phyloP scores from a whole-genome alignment of 2,113 vertebrate genomes.

The Phainopepla nitens region DNA sequence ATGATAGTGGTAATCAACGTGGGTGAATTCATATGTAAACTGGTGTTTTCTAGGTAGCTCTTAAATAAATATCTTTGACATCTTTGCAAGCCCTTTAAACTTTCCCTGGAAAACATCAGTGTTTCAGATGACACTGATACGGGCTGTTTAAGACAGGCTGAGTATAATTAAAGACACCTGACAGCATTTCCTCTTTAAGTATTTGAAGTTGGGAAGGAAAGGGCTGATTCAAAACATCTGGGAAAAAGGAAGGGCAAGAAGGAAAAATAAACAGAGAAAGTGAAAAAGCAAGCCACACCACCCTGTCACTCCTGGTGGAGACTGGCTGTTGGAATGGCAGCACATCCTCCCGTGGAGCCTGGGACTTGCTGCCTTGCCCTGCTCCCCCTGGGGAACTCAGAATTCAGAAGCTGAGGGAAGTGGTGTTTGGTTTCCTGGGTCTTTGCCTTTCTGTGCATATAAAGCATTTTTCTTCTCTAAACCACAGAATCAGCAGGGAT shows the following conservation, averaged over 20 bases:
- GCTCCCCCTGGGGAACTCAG: rapidly evolving
- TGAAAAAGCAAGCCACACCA: neutral
- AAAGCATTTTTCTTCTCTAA: neutral
- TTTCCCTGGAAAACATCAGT: neutral
- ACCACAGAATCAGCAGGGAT: neutral
- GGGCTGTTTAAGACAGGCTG: neutral
- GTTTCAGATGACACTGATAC: neutral
- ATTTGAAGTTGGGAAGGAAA: neutral
- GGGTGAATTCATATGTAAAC: neutral
- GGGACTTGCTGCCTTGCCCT: neutral
- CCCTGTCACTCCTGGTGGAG: rapidly evolving
- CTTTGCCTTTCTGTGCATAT: neutral
- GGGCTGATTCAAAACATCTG: neutral
- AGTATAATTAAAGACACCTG: constrained; percentile 9
- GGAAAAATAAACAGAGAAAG: neutral
- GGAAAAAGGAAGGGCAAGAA: neutral
- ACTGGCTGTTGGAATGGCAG: neutral
- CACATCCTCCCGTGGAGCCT: rapidly evolving
- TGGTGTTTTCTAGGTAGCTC: neutral
- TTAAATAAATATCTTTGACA: neutral
- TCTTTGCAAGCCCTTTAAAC: neutral
- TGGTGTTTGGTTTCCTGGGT: neutral
- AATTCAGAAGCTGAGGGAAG: neutral
- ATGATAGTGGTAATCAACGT: neutral
- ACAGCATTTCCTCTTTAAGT: neutral